Percentiles rank a stretch among this genome's conserved stretches.
phyloP scores from a whole-genome alignment of 2,113 vertebrate species.

The Malurus alboscapulatus region DNA sequence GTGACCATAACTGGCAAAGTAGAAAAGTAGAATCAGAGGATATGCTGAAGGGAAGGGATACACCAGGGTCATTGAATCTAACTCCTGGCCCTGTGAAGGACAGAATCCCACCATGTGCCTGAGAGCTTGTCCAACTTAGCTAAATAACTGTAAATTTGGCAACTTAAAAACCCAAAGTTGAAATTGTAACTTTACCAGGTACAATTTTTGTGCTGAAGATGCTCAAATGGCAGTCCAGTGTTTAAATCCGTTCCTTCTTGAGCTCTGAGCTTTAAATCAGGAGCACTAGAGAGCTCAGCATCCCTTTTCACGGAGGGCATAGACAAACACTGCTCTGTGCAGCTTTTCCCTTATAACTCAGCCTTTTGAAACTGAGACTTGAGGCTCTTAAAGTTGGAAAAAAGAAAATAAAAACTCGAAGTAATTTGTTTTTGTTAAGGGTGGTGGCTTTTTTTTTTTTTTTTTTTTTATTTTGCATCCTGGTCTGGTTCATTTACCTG shows the following conservation, averaged over 20 bases:
- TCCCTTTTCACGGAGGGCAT: neutral
- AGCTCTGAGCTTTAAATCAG: neutral
- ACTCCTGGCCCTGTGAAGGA: neutral
- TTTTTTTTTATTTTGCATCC: neutral
- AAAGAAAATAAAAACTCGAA: neutral
- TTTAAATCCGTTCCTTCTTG: neutral
- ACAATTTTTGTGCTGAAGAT: neutral
- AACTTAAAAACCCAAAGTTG: neutral
- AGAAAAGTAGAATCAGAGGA: no score
- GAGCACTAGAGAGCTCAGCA: neutral
- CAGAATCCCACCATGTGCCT: neutral
- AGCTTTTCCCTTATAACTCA: neutral
- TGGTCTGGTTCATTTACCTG: neutral
- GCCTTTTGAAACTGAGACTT: neutral
- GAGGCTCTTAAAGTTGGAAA: neutral
- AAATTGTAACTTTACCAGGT: neutral
- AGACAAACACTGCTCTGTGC: neutral
- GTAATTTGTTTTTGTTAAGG: neutral
- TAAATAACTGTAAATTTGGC: neutral
- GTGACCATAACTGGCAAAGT: neutral
- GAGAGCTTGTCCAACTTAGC: neutral
- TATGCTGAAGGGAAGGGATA: neutral
- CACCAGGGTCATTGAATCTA: neutral
- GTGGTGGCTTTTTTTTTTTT: neutral
- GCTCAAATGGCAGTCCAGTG: neutral